Conservation (phyloP, 1,140 invertebrate species). For the Tyrophagus putrescentiae region DNA sequence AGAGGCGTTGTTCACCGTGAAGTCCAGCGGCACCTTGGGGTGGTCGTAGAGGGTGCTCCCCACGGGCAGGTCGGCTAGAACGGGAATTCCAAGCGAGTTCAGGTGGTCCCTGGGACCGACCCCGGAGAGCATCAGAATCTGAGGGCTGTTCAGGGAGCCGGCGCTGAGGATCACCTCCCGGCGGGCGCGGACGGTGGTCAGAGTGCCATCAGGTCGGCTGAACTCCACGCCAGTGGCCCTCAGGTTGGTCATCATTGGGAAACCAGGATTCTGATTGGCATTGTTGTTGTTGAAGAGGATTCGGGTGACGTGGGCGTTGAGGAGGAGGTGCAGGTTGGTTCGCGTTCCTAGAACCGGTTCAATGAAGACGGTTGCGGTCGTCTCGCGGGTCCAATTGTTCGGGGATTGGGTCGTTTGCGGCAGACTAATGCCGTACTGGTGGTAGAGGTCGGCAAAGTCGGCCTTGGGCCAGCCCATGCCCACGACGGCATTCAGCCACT, state of each 20-base stretch:
- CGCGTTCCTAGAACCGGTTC: conserved; percentile 58
- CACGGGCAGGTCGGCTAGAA: conserved; percentile 35
- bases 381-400: conserved; percentile 69
- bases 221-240: conserved; percentile 61
- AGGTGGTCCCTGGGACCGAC: conserved; percentile 56
- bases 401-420: conserved; percentile 69
- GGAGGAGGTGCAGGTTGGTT: conserved; percentile 67
- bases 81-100: conserved; percentile 26
- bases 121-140: conserved; percentile 73
- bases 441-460: conserved; percentile 63
- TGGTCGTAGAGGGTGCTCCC: conserved; percentile 36
- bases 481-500: conserved; percentile 60
- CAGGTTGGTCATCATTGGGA: conserved; percentile 45
- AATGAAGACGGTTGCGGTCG: conserved; percentile 74
- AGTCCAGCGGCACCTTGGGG: conserved; percentile 59
- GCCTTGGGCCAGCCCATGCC: conserved; percentile 62
- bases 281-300: conserved; percentile 63
- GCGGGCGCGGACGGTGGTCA: conserved; percentile 46
- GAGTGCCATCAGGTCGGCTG: conserved; percentile 41
- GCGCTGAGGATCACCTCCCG: conserved; percentile 63
- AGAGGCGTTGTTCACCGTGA: background rate
- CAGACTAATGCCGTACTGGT: conserved; percentile 43
- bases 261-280: conserved; percentile 47
- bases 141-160: conserved; percentile 61
- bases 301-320: conserved; percentile 64